Percentiles rank a stretch among this genome's conserved stretches.
Evolutionary conservation across 2,888 invertebrate species (phyloP).

Genomic region (Pycnomerus fuliginosus): DNA sequence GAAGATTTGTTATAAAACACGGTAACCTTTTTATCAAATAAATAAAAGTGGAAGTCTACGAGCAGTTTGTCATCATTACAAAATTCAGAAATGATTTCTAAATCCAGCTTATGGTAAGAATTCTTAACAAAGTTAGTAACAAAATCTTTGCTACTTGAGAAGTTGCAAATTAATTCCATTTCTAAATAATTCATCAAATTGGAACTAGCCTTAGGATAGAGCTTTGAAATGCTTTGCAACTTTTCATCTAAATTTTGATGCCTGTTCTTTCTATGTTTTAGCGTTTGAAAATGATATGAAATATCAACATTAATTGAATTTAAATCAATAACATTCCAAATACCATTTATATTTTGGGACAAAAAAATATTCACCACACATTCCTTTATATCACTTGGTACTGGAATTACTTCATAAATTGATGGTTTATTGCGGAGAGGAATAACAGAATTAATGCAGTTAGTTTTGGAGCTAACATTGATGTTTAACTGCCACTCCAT

Average conservation of each 20-base stretch:
- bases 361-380: conserved; percentile 33
- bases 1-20: conserved; percentile 5
- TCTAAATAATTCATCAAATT: background rate
- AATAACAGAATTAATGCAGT: conserved; percentile 26
- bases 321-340: conserved; percentile 34
- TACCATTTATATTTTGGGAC: conserved; percentile 26
- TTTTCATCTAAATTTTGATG: conserved; percentile 11
- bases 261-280: conserved; percentile 22
- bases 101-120: conserved; percentile 41
- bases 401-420: conserved; percentile 25
- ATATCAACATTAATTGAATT: conserved; percentile 38
- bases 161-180: background rate
- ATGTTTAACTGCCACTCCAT: conserved; percentile 38
- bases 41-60: conserved; percentile 3
- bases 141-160: conserved; percentile 28
- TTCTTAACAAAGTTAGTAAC: conserved; percentile 39
- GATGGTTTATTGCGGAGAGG: conserved; percentile 23
- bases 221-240: conserved; percentile 29
- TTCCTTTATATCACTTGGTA: conserved; percentile 32
- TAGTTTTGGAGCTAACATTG: conserved; percentile 25
- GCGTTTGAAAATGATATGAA: conserved; percentile 44
- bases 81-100: conserved; percentile 36
- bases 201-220: conserved; percentile 23
- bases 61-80: conserved; percentile 24
- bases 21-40: conserved; percentile 2